Evolutionary conservation across 2,113 vertebrate species (phyloP), one percentile per base, ranked within the genome.

Genomic region (Cryptomyrus ogoouensis): DNA sequence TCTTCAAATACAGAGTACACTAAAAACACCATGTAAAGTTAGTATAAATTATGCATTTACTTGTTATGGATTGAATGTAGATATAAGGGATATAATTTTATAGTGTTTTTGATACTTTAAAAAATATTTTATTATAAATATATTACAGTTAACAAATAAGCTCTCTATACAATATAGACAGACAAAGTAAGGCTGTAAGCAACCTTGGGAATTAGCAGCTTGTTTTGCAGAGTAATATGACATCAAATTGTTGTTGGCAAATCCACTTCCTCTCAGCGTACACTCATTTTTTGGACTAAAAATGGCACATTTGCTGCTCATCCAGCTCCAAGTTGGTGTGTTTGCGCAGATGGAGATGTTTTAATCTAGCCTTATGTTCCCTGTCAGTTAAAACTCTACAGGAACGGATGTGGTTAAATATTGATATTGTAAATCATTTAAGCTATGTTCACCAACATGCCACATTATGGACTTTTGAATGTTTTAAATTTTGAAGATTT

Each of bases 401-500:
- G 83, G 83, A 84, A n/a, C 1, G n/a, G 44, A 47, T 47, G 44
- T 47, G 44, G 17, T 84, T 13, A 92, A 92, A 92, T 91, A 92
- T 91, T 93, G 88, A 58, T 53, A 66, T 66, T 27, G 13, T 62
- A 62, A 83, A 56, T 77, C 58, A 9, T 91, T 90, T 88, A 46
- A 85, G 88, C 89, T 74, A 35, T 87, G 56, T 66, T 56, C 47
- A 70, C 88, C 42, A 62, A 85, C 42, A 47, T 83, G 84, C 70
- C 87, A 88, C 77, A 21, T 91, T 89, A 90, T 91, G 89, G 91
- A 90, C 91, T 91, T 91, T 90, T 91, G 91, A 91, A 92, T 91
- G 53, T 91, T 91, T 89, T 91, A 90, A 56, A 91, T 87, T 74
- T 83, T 92, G 90, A 90, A 92, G 92, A 92, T 90, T 92, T 91